Percentiles rank a stretch among this genome's conserved stretches.
Evolutionary conservation across 2,797 vertebrate genomes (phyloP).

Genomic region (Pteronotus mesoamericanus): DNA sequence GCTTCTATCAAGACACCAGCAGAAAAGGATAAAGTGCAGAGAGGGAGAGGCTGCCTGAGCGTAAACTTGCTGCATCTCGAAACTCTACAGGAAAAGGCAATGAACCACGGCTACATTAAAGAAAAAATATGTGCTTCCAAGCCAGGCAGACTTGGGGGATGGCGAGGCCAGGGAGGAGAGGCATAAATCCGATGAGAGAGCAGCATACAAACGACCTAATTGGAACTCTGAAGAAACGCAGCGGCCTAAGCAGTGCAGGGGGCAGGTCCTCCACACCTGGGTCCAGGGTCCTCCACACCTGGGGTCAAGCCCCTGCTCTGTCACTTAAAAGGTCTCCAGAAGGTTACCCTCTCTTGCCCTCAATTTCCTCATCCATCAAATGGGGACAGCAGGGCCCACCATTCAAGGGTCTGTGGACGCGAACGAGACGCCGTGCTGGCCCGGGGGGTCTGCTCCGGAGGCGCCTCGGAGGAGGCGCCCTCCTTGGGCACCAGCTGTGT

Average conservation of each 20-base stretch:
- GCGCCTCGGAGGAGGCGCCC: neutral
- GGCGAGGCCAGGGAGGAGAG: neutral
- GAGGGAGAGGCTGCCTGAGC: neutral
- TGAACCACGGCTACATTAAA: neutral
- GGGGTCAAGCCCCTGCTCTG: neutral
- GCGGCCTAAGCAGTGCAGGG: neutral
- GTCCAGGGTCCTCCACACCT: neutral
- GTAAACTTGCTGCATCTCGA: constrained; percentile 21
- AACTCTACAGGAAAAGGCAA: constrained; percentile 4
- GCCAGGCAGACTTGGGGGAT: neutral
- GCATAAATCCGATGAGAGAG: neutral
- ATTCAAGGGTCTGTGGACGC: neutral
- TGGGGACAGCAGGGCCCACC: neutral
- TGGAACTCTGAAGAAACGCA: neutral
- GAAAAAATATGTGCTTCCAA: constrained; percentile 29
- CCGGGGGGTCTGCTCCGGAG: neutral
- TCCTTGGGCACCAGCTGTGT: neutral
- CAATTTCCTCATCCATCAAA: neutral
- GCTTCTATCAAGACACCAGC: constrained; percentile 12
- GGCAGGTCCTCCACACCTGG: neutral
- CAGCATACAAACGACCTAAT: constrained; percentile 22
- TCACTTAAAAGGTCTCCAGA: neutral
- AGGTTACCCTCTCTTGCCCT: neutral
- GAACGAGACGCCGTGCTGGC: neutral
- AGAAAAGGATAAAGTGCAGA: constrained; percentile 28